Evolutionary conservation across 2,113 vertebrate species (phyloP), one percentile per base, ranked within the genome.

Genomic region (Fregetta grallaria): DNA sequence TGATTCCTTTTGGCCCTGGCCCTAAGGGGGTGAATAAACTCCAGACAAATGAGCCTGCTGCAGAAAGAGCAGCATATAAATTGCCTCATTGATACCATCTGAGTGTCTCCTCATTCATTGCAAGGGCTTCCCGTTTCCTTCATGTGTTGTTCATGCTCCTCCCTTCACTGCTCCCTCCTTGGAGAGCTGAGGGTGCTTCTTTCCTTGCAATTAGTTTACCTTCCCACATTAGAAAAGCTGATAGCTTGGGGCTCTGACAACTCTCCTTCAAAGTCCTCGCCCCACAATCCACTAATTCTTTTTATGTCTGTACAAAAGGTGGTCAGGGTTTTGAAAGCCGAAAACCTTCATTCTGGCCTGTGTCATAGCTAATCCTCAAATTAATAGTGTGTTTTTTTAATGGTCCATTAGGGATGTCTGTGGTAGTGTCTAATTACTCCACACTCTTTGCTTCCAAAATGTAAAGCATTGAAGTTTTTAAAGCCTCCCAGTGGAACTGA

Each of bases 11-110:
- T 95, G 92, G 95, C 92, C 91, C 45, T 85, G 73, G 58, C 84
- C 89, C 71, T 95, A 70, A 70, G 91, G 55, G 85, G 89, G 74
- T 96, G 94, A 95, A 97, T 91, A 95, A 95, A 96, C 81, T 97
- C 62, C 70, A 91, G 94, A 95, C 55, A 94, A 92, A 95, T 68
- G 76, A 95, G 92, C 61, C 76, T 92, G 88, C 91, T 96, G 77
- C 58, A 45, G 84, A 65, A 88, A 90, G 74, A 62, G 74, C 77
- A 95, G 94, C 91, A 85, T 97, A 95, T 92, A 94, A 96, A 96
- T 95, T 95, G 80, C 84, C 56, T 97, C 94, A 76, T 72, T 95
- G 97, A 88, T 97, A 66, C 58, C 58, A 95, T 91, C 91, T 47
- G 70, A 95, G 71, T 82, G 66, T 76, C 62, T 94, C 70, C 70